Conservation (phyloP, 2,113 vertebrate genomes). For the Pterophyllum scalare region DNA sequence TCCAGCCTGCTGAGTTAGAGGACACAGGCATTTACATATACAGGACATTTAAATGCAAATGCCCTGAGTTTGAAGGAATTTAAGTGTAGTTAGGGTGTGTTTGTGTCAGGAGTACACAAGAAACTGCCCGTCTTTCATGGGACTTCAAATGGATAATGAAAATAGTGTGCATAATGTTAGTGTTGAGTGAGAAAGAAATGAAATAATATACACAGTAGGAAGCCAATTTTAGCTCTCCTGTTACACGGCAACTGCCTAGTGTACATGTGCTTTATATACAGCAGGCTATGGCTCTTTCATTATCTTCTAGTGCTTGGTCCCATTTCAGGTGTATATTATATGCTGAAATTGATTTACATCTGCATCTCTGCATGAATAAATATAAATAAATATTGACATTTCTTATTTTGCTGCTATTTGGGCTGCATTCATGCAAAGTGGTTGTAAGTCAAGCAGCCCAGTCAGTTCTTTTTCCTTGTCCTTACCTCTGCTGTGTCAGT, state of each 20-base stretch:
- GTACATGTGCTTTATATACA: neutral
- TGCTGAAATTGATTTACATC: slow-evolving; percentile 16
- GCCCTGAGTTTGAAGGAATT: slow-evolving; percentile 14
- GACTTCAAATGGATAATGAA: slow-evolving; percentile 17
- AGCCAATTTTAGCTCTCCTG: slow-evolving; percentile 13
- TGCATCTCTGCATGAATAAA: neutral
- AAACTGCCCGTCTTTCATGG: slow-evolving; percentile 21
- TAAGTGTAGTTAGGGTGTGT: neutral
- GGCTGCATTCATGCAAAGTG: neutral
- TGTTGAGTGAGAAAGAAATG: neutral
- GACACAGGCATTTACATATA: neutral
- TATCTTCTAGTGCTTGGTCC: slow-evolving; percentile 14
- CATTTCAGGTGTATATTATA: slow-evolving; percentile 9
- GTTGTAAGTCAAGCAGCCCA: slow-evolving; percentile 4
- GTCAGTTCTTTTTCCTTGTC: slow-evolving; percentile 9
- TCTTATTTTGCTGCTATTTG: slow-evolving; percentile 23
- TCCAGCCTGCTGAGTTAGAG: slow-evolving; percentile 9
- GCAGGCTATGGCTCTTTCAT: slow-evolving; percentile 6
- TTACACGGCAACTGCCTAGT: neutral
- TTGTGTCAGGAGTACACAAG: neutral
- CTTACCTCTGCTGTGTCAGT: slow-evolving; percentile 12
- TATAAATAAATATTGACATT: neutral
- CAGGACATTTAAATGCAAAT: slow-evolving; percentile 1
- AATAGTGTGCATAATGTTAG: slow-evolving; percentile 8
- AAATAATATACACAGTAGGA: neutral